A percentile compares a stretch with the other conserved stretches of the same genome.
Conservation (phyloP, 2,797 vertebrate genomes). For the Myripristis murdjan region DNA sequence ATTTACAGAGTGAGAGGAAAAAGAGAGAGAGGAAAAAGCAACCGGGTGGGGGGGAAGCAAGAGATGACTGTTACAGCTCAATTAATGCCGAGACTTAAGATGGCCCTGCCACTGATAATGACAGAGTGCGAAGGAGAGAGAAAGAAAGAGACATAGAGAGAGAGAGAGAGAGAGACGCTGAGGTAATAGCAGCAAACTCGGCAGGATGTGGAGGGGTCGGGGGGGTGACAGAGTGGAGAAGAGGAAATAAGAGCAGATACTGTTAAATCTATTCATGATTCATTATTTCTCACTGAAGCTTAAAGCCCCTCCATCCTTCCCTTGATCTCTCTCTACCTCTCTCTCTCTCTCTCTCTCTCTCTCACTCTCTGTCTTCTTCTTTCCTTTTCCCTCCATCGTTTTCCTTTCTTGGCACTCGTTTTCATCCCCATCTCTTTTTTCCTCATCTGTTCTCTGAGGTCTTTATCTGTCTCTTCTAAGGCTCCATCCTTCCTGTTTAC, state of each 20-base stretch:
- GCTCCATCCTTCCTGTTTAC: slow-evolving; percentile 79
- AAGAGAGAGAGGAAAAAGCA: slow-evolving; percentile 4
- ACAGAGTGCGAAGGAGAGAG: slow-evolving; percentile 45
- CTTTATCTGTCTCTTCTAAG: slow-evolving; percentile 74
- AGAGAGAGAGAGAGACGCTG: slow-evolving; percentile 46
- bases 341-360: slow-evolving; percentile 25
- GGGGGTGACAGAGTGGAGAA: slow-evolving; percentile 39
- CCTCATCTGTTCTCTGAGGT: slow-evolving; percentile 72
- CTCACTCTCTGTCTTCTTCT: slow-evolving; percentile 20
- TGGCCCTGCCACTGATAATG: slow-evolving; percentile 75
- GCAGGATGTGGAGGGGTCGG: slow-evolving; percentile 71
- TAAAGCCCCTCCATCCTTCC: slow-evolving; percentile 59
- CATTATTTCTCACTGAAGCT: slow-evolving; percentile 79
- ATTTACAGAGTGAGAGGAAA: slow-evolving; percentile 34
- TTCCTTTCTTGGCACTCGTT: slow-evolving; percentile 67
- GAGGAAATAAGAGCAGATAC: slow-evolving; percentile 83
- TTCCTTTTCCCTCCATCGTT: slow-evolving; percentile 43
- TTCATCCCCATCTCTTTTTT: slow-evolving; percentile 50
- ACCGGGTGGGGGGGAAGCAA: slow-evolving; percentile 43
- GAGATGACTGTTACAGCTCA: slow-evolving; percentile 77
- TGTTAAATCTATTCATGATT: slow-evolving; percentile 86
- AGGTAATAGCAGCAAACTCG: slow-evolving; percentile 65
- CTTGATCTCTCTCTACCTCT: slow-evolving; percentile 72
- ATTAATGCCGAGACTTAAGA: slow-evolving; percentile 79
- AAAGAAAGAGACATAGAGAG: slow-evolving; percentile 17